Evolutionary conservation across 2,888 invertebrate species (phyloP).

Genomic region (Lacanobia oleracea): DNA sequence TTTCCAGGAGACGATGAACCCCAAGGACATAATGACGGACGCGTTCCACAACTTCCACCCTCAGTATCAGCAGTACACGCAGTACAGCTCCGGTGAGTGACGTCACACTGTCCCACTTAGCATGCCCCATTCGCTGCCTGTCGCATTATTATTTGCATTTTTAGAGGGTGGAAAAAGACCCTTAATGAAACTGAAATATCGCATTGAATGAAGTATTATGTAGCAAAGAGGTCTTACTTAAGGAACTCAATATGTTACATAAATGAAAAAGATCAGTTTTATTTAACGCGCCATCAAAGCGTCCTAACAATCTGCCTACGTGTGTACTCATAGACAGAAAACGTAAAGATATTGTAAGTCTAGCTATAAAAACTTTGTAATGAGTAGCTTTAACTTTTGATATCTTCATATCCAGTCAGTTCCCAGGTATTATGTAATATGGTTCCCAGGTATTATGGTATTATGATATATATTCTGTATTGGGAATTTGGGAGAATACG

Average conservation of each 20-base stretch:
- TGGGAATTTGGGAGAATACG: neutral
- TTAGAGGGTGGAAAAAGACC: slow-evolving; percentile 26
- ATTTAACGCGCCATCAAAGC: too few relatives aligned
- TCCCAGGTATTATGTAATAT: neutral
- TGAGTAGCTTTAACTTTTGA: neutral
- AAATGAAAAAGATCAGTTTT: too few relatives aligned
- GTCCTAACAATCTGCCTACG: neutral
- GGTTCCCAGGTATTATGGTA: too few relatives aligned
- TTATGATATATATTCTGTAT: neutral
- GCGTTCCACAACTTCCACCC: slow-evolving; percentile 99
- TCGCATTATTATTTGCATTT: slow-evolving; percentile 79
- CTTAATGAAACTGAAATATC: neutral
- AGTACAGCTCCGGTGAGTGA: slow-evolving; percentile 97
- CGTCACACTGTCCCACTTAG: slow-evolving; percentile 49
- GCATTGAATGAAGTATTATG: too few relatives aligned
- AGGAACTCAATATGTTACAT: too few relatives aligned
- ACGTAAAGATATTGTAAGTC: too few relatives aligned
- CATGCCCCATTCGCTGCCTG: slow-evolving; percentile 72
- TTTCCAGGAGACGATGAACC: slow-evolving; percentile 98
- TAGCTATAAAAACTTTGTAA: too few relatives aligned
- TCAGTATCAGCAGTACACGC: slow-evolving; percentile 99
- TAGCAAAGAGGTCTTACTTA: too few relatives aligned
- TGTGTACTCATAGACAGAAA: too few relatives aligned
- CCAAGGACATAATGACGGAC: slow-evolving; percentile 99
- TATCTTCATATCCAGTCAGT: neutral